A percentile compares a stretch with the other conserved stretches of the same genome.
Evolutionary conservation across 2,888 invertebrate species (phyloP).

Genomic region (Micoletzkya japonica): DNA sequence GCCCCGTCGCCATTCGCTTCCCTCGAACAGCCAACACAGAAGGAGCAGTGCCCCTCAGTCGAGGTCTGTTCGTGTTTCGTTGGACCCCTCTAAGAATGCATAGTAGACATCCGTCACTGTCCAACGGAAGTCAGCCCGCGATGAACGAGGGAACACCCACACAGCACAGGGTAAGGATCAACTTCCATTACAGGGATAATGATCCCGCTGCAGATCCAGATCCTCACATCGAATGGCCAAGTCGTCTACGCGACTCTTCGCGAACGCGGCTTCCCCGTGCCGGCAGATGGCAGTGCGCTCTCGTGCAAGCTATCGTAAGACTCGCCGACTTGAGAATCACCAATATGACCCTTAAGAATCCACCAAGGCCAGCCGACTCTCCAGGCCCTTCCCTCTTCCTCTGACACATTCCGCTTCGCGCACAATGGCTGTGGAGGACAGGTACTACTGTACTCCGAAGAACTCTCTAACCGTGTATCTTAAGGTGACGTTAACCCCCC

Average conservation of each 20-base stretch:
- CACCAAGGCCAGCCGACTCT: conserved; percentile 6
- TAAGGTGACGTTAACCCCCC: no score
- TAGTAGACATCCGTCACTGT: conserved; percentile 13
- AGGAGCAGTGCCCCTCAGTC: not conserved
- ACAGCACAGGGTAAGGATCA: no score
- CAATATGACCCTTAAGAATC: not conserved
- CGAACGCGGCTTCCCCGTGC: conserved; percentile 1
- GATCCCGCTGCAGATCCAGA: conserved; percentile 12
- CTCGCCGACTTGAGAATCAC: not conserved
- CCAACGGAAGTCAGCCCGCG: not conserved
- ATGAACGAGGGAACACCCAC: not conserved
- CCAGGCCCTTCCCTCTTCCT: not conserved
- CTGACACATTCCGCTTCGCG: conserved; percentile 49
- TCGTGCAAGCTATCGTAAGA: conserved; percentile 13
- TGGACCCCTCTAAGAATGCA: no score
- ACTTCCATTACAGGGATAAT: no score
- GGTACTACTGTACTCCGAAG: conserved; percentile 34
- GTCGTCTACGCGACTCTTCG: conserved; percentile 17
- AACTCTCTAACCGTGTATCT: no score
- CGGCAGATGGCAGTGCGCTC: conserved; percentile 2
- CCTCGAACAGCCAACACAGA: not conserved
- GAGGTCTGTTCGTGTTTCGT: not conserved
- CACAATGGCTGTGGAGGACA: conserved; percentile 57
- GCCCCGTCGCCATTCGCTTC: conserved; percentile 1
- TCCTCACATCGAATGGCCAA: not conserved